Percentiles rank a stretch among this genome's conserved stretches.
Conservation (phyloP, 2,797 vertebrate genomes). For the Hippopotamyrus pictus region DNA sequence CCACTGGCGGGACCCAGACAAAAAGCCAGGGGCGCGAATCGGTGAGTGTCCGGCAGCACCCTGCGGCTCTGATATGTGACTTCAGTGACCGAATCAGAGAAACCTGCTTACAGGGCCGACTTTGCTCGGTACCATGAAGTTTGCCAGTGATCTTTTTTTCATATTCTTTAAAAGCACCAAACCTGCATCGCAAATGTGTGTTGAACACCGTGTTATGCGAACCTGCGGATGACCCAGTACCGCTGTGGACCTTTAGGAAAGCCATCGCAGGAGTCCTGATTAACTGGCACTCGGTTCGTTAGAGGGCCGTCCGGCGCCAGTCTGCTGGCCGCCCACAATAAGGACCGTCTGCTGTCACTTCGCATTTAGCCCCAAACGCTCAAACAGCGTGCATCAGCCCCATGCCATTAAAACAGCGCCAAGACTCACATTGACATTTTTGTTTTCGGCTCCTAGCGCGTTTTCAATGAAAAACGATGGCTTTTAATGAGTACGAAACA, state of each 20-base stretch:
- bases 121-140: neutral
- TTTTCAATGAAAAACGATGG: slow-evolving; percentile 31
- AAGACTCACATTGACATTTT: slow-evolving; percentile 41
- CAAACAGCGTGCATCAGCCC: slow-evolving; percentile 47
- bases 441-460: slow-evolving; percentile 21
- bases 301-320: slow-evolving; percentile 81
- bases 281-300: slow-evolving; percentile 61
- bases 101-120: neutral
- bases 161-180: neutral
- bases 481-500: slow-evolving; percentile 29
- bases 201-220: neutral
- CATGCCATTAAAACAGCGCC: slow-evolving; percentile 41
- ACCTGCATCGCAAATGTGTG: neutral
- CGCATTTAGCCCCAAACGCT: slow-evolving; percentile 71
- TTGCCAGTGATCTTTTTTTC: neutral
- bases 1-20: neutral
- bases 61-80: neutral
- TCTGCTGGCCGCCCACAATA: slow-evolving; percentile 73
- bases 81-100: neutral
- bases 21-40: neutral
- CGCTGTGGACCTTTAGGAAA: slow-evolving; percentile 52
- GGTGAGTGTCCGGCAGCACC: neutral
- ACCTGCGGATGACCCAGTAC: neutral
- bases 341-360: slow-evolving; percentile 82
- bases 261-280: slow-evolving; percentile 57